Base-by-base conservation (phyloP, 2,888 invertebrate species). In the Nysson spinosus region DNA sequence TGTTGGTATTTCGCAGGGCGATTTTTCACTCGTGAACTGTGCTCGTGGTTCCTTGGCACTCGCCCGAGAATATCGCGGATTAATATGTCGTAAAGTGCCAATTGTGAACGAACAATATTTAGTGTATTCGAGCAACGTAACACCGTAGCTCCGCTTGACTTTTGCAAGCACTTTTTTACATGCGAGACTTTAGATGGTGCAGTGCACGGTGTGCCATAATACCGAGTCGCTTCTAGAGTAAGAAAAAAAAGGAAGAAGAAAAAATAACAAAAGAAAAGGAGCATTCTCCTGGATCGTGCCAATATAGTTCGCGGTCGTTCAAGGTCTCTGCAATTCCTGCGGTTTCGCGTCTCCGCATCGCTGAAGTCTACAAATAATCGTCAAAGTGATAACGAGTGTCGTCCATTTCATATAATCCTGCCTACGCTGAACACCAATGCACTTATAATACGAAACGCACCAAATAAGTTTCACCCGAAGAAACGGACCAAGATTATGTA, bases 1-100 rank as follows among this genome's bases (percentile, higher is more conserved):
- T 34, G 43, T 75, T 74, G 52, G 54, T 51, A 58, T 62, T 75
- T 62, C 72, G 56, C 74, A 74, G 74, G 75, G 56, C 67, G 60
- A 57, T 49, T 37, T 55, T 28, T 19, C 42, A 39, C 40, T 16
- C 68, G 39, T 57, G 54, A 26, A 50, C 49, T 64, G 34, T 19
- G 9, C 26, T 39, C 50, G 49, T 49, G 9, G 11, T 37, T n/a
- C 20, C 51, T 14, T n/a, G 35, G 16, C 14, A 17, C 22, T 17
- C 43, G 28, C 16, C 40, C 50, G 57, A 39, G 17, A 17, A 43
- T n/a, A 11, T 3, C 39, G 19, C 39, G 20, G 39, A 34, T 56
- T 51, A 44, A 47, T 46, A 58, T 47, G 49, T 58, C 63, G 28
- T 17, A 22, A 32, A 40, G 39, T 37, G 61, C 37, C 46, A 55